Conservation (phyloP, 2,888 invertebrate species). For the Polydrusus pterygomalis region DNA sequence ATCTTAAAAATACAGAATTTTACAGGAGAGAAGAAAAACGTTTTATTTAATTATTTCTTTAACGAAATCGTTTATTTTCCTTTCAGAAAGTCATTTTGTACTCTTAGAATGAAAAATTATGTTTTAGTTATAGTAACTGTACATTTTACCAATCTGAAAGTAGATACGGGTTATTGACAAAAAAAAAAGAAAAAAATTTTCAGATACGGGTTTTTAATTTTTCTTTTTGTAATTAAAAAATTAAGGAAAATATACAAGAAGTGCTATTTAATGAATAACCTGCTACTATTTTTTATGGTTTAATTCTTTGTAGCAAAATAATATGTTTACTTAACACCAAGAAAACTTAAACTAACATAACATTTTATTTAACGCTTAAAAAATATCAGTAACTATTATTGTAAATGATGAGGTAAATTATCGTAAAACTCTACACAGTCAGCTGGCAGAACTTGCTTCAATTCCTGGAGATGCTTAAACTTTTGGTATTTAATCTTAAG, state of each 20-base stretch:
- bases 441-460: conserved; percentile 34
- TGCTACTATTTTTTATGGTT: no score
- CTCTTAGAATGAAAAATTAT: neutral
- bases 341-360: no score
- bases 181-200: neutral
- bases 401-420: conserved; percentile 23
- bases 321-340: no score
- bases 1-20: conserved; percentile 21
- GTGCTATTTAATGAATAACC: no score
- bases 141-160: neutral
- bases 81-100: neutral
- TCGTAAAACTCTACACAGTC: conserved; percentile 38
- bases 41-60: conserved; percentile 10
- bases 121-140: neutral
- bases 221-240: no score
- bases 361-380: no score
- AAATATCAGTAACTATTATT: neutral
- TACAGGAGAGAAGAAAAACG: conserved; percentile 24
- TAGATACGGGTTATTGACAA: neutral
- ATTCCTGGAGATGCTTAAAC: conserved; percentile 38
- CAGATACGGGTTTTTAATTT: neutral
- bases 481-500: conserved; percentile 34
- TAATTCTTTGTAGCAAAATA: no score
- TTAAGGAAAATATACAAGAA: no score
- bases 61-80: neutral